Evolutionary conservation across 2,888 invertebrate genomes (phyloP), one percentile per base, ranked within the genome.

Genomic region (Noctua janthe): DNA sequence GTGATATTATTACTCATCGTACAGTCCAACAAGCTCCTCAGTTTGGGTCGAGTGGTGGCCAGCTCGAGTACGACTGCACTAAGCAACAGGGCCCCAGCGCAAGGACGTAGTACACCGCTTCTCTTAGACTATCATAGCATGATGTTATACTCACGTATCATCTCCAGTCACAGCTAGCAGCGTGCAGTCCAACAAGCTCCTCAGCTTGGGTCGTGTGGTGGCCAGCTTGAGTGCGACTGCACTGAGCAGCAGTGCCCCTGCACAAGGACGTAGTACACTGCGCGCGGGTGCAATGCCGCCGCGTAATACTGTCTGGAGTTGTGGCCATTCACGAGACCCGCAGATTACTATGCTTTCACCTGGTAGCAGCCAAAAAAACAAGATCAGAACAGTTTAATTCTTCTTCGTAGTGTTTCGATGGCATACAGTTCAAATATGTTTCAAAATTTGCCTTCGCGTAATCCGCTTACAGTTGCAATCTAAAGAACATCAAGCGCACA

Each of bases 301-400:
- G 5, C 81, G 62, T 11, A 95, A 89, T n/a, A 93, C 92, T 0
- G 49, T 11, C 3, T 92, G 93, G 0, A 96, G 87, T 0, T 83
- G 84, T 0, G 91, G 76, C 96, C 96, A 96, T n/a, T 95, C 94
- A 20, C 91, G 88, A 0, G 80, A 79, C 0, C 87, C 97, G 89
- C 98, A 98, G 64, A 99, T 98, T n/a, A 99, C 96, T 92, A 99
- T 98, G 93, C 99, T 99, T 92, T 99, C 99, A 64, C 99, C 97
- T 96, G 82, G 11, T n/a, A 76, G 13, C 35, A 76, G 13, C 13
- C 13, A 35, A 64, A 35, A 29, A n/a, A n/a, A n/a, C 56, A 59
- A 56, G n/a, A 15, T 29, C 29, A 29, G 29, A 29, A 62, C 7
- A 62, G 6, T 29, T 29, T 8, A 7, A 29, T 62, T 29, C 13